Evolutionary conservation across 2,888 invertebrate species (phyloP), one percentile per base, ranked within the genome.

Genomic region (Zygogramma bicolorata): DNA sequence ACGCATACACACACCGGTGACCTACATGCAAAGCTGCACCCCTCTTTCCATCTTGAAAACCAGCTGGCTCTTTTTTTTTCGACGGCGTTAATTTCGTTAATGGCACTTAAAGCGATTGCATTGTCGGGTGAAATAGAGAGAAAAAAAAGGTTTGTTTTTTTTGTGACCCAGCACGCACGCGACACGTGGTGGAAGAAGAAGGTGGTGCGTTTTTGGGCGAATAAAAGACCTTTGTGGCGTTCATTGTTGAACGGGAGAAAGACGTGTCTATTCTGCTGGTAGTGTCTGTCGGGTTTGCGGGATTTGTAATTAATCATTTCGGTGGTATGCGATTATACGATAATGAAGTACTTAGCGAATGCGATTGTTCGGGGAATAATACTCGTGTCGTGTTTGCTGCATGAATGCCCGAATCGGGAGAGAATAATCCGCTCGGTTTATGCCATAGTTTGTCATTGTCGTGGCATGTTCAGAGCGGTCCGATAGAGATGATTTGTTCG

Each of bases 61-160:
- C 29, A 38, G 46, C 38, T 62, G 57, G 65, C 66, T 61, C 31
- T 69, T 71, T 78, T 69, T 71, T 78, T 76, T 80, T 76, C 68
- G 71, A 65, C 61, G 65, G 71, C 75, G 78, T 79, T 80, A 78
- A 79, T 79, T 77, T 75, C 76, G 73, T 78, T 79, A 80, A 80
- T 80, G 71, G 77, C 72, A 72, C 77, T 77, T 75, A 74, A 77
- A 80, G 67, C 66, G 68, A 62, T 61, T 15, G 68, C 31, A 65
- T 71, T 78, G 77, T 77, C 67, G 66, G 70, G 71, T 61, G 66
- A 53, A 34, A 63, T 42, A 22, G 49, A 29, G 29, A 46, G 63
- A 72, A 65, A 67, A 25, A 57, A 69, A 60, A n/a, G n/a, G n/a
- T n/a, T n/a, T n/a, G n/a, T n/a, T n/a, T n/a, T 73, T 76, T 67